Base-by-base conservation (phyloP, 2,113 vertebrate genomes). In the Holacanthus passer region DNA sequence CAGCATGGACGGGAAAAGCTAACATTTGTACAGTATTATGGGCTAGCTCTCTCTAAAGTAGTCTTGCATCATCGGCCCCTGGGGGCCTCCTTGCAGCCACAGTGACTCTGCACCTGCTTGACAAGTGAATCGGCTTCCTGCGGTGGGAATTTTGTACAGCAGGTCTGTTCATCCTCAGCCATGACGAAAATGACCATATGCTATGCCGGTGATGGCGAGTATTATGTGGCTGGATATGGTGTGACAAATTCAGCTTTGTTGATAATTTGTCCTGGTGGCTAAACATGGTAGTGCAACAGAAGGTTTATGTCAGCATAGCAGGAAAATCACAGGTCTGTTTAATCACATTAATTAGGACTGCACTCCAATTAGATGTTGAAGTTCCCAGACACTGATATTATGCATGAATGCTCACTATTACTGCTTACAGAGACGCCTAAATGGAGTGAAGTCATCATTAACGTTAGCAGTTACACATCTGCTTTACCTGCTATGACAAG, bases 41-140 rank as follows among this genome's bases (percentile, higher is more conserved):
- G 12, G 9, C 45, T 56, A 29, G 16, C 11, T 81, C 43, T 64
- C 39, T 59, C 43, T 68, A 16, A 35, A 83, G 41, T n/a, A 8
- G 24, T 50, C 56, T 73, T 64, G 22, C 35, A 80, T 75, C 56
- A 77, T 53, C 70, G 45, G 31, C 35, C 45, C 60, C n/a, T 37
- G 3, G 45, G 31, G 63, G 31, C 20, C 13, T 65, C 50, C 16
- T 31, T 48, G 39, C 66, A n/a, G n/a, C 70, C 67, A 70, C 27
- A 66, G 55, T 68, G 77, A 63, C n/a, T 70, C 58, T 77, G 45
- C 56, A 70, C 85, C 69, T 78, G 64, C 52, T 47, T 87, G 52
- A 87, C 74, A 87, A 79, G 41, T 79, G 32, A 67, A 77, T 87
- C 43, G 27, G 63, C 45, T 55, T 80, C 64, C 41, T 73, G 39